Percentiles rank a stretch among this genome's conserved stretches.
These are phyloP conservation scores for Ateles fusciceps DNA, from an alignment of 2,797 vertebrate genomes.

Conservation along the genomic window DNA sequence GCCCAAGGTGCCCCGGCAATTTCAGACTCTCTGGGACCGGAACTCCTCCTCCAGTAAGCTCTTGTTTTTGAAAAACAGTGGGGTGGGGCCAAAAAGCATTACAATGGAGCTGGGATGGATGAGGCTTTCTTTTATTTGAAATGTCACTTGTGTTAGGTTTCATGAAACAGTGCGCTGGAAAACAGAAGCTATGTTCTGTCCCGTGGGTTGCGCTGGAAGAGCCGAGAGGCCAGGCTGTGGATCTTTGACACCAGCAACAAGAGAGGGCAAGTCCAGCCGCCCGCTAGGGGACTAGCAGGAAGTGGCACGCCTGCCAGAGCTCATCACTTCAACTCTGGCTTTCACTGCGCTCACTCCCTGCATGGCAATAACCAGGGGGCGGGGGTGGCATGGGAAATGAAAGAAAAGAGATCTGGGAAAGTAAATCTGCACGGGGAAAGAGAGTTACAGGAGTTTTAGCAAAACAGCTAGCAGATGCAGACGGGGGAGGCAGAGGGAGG, in stretches of 20 bases:
- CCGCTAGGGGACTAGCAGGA: background rate
- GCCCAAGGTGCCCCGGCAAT: background rate
- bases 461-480: background rate
- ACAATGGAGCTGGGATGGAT: background rate
- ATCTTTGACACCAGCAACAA: accelerated
- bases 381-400: background rate
- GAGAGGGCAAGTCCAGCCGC: background rate
- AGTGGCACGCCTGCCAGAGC: background rate
- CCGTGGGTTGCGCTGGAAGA: background rate
- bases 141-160: background rate
- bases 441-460: background rate
- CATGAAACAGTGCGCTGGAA: background rate
- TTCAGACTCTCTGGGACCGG: background rate
- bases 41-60: background rate
- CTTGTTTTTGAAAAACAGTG: background rate
- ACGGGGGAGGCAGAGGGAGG: background rate
- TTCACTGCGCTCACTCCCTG: background rate
- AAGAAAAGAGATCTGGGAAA: background rate
- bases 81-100: background rate
- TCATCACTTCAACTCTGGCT: background rate
- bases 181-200: background rate
- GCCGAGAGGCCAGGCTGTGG: background rate
- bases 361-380: background rate
- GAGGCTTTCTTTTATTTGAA: background rate
- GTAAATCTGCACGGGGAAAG: background rate